A percentile compares a stretch with the other conserved stretches of the same genome.
These are phyloP conservation scores for Hydrophis major DNA, from an alignment of 2,797 vertebrate species.

Conservation along the genomic window DNA sequence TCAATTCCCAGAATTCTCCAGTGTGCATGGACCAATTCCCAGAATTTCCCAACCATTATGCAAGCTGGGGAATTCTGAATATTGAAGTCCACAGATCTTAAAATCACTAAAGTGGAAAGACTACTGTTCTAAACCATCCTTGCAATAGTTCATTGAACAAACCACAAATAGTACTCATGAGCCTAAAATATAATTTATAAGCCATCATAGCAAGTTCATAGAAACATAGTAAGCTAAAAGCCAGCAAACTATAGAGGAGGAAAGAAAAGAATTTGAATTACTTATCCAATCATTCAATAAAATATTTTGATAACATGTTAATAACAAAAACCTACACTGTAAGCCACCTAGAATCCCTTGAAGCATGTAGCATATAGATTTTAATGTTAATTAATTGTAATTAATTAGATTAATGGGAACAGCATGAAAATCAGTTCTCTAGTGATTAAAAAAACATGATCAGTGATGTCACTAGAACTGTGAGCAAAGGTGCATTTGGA, in stretches of 20 bases:
- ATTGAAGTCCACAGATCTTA: neutral
- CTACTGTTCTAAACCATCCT: neutral
- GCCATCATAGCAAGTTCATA: neutral
- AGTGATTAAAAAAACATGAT: neutral
- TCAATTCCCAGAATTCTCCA: neutral
- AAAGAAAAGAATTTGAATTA: neutral
- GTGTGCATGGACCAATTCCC: neutral
- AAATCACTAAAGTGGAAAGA: neutral
- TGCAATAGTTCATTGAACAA: neutral
- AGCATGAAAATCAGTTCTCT: neutral
- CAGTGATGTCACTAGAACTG: neutral
- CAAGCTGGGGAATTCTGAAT: neutral
- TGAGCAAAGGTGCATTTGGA: neutral
- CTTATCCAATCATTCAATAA: neutral
- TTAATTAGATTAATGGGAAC: neutral
- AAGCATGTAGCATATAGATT: neutral
- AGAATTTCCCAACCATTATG: neutral
- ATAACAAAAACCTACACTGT: constrained; percentile 10
- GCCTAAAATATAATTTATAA: neutral
- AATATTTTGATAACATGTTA: neutral
- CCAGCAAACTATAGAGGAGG: neutral
- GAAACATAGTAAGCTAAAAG: neutral
- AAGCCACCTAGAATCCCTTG: neutral
- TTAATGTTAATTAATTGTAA: constrained; percentile 6
- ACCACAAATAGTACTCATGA: neutral